phyloP scores from a whole-genome alignment of 2,113 vertebrate species.

The Takifugu bimaculatus region DNA sequence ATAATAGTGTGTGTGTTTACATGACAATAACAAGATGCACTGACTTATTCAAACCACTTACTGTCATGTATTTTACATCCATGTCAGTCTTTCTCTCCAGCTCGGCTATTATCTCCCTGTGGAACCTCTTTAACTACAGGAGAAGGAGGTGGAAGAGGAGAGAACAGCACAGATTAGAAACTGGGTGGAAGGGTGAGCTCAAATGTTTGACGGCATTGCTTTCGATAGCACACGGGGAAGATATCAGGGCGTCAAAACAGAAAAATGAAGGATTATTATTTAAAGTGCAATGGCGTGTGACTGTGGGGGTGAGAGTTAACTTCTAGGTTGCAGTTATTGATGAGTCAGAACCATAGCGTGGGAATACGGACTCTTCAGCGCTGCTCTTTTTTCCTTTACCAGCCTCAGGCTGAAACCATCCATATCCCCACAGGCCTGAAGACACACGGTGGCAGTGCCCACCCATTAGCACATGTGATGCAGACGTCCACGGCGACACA shows the following conservation, averaged over 20 bases:
- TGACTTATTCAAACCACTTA: conserved; percentile 71
- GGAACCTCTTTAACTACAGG: conserved; percentile 90
- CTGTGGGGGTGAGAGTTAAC: conserved; percentile 42
- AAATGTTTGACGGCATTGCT: conserved; percentile 27
- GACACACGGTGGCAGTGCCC: conserved; percentile 8
- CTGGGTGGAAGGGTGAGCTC: conserved; percentile 3
- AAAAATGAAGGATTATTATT: conserved; percentile 28
- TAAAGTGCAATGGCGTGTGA: conserved; percentile 21
- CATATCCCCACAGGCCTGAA: background rate
- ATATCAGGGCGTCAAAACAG: conserved; percentile 1
- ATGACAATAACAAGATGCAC: background rate
- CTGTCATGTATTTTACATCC: conserved; percentile 97
- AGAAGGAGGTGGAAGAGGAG: conserved; percentile 15
- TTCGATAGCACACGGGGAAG: conserved; percentile 22
- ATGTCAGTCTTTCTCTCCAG: conserved; percentile 95
- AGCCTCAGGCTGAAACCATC: conserved; percentile 24
- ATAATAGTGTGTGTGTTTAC: background rate
- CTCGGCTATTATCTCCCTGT: conserved; percentile 90
- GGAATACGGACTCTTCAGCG: conserved; percentile 52
- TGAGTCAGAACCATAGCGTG: conserved; percentile 66
- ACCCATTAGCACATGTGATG: background rate
- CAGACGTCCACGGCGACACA: background rate
- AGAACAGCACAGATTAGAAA: conserved; percentile 39
- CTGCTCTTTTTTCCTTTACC: conserved; percentile 27
- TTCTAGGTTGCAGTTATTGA: conserved; percentile 59